Percentiles rank a stretch among this genome's conserved stretches.
Evolutionary conservation across 2,113 vertebrate genomes (phyloP).

Genomic region (Acrocephalus kingi): DNA sequence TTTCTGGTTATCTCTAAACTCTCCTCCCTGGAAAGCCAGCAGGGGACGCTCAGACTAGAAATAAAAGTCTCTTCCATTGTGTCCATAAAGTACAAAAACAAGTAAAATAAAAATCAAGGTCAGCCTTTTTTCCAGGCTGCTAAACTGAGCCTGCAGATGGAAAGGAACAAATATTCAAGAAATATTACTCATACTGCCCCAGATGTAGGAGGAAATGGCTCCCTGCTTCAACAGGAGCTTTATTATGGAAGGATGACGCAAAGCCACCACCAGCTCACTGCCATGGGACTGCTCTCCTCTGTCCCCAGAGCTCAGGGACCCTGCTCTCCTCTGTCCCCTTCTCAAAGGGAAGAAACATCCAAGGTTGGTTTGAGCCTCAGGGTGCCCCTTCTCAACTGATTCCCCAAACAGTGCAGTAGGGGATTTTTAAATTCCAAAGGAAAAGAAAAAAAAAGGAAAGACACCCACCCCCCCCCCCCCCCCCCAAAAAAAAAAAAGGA

Average conservation of each 20-base stretch:
- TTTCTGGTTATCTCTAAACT: background rate
- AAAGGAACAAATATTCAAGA: background rate
- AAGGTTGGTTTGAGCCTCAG: background rate
- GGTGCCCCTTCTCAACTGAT: background rate
- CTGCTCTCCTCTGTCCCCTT: background rate
- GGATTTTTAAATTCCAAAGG: background rate
- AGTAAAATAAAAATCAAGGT: constrained; percentile 7
- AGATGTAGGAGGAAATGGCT: background rate
- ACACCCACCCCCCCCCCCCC: too few species aligned
- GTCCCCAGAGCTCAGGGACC: background rate
- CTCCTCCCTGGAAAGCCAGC: background rate
- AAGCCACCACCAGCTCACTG: background rate
- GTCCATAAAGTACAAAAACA: background rate
- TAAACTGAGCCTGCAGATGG: background rate
- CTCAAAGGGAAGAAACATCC: background rate
- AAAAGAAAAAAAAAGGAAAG: background rate
- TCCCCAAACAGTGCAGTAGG: background rate
- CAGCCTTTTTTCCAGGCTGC: background rate
- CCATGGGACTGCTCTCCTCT: background rate
- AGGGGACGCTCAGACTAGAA: background rate
- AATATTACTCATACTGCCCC: background rate
- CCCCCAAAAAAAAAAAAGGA: too few species aligned
- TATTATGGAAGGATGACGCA: background rate
- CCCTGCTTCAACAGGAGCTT: background rate
- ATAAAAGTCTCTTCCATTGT: background rate